phyloP scores from a whole-genome alignment of 2,888 invertebrate genomes.

The Calliphora vomitoria region DNA sequence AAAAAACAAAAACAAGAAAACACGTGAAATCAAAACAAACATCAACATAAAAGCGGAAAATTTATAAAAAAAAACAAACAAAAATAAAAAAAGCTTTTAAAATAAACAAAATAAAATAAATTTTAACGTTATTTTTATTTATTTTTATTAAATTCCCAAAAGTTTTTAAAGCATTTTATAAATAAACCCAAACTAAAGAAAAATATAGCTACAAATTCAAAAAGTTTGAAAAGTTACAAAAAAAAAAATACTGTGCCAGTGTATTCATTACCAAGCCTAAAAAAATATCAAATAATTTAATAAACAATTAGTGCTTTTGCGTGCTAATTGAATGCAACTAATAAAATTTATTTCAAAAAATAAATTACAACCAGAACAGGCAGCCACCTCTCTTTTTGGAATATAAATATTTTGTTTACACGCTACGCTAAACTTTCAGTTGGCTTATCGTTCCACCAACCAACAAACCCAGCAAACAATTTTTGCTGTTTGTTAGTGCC shows the following conservation, averaged over 20 bases:
- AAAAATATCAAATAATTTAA: not conserved
- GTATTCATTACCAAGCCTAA: not conserved
- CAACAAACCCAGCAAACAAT: slow-evolving; percentile 61
- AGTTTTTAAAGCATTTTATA: not conserved
- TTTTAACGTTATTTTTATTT: not conserved
- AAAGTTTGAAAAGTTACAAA: not conserved
- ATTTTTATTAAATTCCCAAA: not conserved
- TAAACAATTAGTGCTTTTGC: slow-evolving; percentile 28
- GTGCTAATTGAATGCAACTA: slow-evolving; percentile 52
- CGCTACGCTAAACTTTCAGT: slow-evolving; percentile 19
- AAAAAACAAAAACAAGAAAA: slow-evolving; percentile 40
- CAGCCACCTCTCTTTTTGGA: slow-evolving; percentile 49
- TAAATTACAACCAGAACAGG: slow-evolving; percentile 26
- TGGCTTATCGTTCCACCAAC: not conserved
- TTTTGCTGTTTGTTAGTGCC: slow-evolving; percentile 31
- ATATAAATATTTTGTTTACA: slow-evolving; percentile 57
- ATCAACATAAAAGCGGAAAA: not conserved
- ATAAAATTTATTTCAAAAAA: slow-evolving; percentile 6
- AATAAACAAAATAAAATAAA: slow-evolving; percentile 32
- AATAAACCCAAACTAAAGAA: not conserved
- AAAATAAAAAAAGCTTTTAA: not conserved
- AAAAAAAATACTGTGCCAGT: slow-evolving; percentile 31
- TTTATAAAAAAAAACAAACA: not conserved
- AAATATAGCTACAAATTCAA: not conserved
- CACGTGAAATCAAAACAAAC: slow-evolving; percentile 42